A percentile compares a stretch with the other conserved stretches of the same genome.
Evolutionary conservation across 35 echinoderm and acorn worm genomes (phyloP).

Genomic region (Diadema setosum): DNA sequence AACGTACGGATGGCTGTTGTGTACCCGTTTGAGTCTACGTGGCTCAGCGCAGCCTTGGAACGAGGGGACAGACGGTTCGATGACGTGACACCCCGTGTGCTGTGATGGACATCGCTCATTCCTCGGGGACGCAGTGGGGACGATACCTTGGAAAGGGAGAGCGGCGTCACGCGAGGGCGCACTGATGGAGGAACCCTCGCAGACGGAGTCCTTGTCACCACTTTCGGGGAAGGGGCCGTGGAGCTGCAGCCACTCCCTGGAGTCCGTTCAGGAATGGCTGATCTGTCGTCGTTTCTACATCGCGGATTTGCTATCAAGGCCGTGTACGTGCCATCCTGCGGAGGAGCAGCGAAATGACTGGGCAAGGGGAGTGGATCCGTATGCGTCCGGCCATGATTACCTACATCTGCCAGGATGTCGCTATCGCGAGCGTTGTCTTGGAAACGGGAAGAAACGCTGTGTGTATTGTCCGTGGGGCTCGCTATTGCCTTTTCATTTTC

Average conservation of each 20-base stretch:
- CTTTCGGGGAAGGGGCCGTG: neutral
- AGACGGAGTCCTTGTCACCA: neutral
- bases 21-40: neutral
- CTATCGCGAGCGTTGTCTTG: neutral
- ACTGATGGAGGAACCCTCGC: neutral
- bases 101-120: neutral
- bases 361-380: neutral
- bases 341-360: neutral
- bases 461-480: neutral
- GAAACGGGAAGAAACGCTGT: no score
- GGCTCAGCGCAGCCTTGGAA: neutral
- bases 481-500: neutral
- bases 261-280: neutral
- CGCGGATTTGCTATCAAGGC: neutral
- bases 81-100: neutral
- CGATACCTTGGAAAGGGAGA: neutral
- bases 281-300: neutral
- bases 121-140: neutral
- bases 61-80: neutral
- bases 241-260: conserved; percentile 10
- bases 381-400: neutral
- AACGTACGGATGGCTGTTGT: neutral
- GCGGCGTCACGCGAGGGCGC: neutral
- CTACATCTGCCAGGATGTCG: neutral
- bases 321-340: conserved; percentile 1